phyloP scores from a whole-genome alignment of 2,113 vertebrate genomes.

The Malaclemys terrapin region DNA sequence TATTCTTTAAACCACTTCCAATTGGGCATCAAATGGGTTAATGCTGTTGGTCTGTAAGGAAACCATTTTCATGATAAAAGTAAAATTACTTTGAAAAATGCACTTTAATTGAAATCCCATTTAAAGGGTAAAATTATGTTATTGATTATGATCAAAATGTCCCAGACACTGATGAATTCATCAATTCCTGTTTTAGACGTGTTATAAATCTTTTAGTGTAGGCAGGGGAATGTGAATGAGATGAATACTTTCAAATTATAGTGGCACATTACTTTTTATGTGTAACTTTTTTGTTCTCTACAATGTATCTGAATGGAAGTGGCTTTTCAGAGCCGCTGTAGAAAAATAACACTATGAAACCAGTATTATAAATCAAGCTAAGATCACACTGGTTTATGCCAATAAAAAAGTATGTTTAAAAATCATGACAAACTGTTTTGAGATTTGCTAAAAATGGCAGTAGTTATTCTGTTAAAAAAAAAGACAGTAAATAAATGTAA shows the following conservation, averaged over 20 bases:
- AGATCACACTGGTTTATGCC: constrained; percentile 50
- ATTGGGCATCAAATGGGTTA: constrained; percentile 61
- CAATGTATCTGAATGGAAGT: constrained; percentile 29
- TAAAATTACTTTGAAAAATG: constrained; percentile 75
- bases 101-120: constrained; percentile 82
- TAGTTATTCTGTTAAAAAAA: constrained; percentile 21
- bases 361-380: constrained; percentile 55
- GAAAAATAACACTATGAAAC: constrained; percentile 45
- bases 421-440: constrained; percentile 23
- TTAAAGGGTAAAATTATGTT: constrained; percentile 81
- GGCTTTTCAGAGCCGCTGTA: constrained; percentile 41
- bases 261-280: constrained; percentile 55
- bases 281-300: constrained; percentile 57
- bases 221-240: constrained; percentile 64
- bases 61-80: constrained; percentile 68
- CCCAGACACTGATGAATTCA: constrained; percentile 78
- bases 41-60: constrained; percentile 36
- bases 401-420: constrained; percentile 56
- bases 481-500: constrained; percentile 14
- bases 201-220: constrained; percentile 80
- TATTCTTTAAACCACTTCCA: background rate
- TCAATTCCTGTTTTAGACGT: constrained; percentile 73
- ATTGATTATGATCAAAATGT: constrained; percentile 85
- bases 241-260: constrained; percentile 78
- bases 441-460: constrained; percentile 32